Conservation (phyloP, 2,113 vertebrate species). For the Cephalopholis sonnerati region DNA sequence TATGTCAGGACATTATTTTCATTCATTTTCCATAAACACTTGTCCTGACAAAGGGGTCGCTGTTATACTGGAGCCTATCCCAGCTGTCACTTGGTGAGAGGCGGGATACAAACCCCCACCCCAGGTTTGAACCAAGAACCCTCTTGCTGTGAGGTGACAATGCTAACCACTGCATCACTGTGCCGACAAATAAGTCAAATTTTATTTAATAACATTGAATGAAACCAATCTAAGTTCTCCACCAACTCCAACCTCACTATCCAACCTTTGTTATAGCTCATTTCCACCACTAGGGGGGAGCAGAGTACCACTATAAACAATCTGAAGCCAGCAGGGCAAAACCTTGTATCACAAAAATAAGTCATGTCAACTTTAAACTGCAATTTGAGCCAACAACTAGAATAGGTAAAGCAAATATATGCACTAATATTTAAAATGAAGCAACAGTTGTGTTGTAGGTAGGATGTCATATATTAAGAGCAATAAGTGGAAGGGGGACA, state of each 20-base stretch:
- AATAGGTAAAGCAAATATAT: neutral
- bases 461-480: neutral
- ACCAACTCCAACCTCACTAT: neutral
- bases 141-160: too few relatives aligned
- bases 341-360: neutral
- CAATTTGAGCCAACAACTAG: neutral
- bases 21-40: too few relatives aligned
- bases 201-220: too few relatives aligned
- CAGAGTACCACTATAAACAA: constrained; percentile 24
- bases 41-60: too few relatives aligned
- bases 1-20: neutral
- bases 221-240: neutral
- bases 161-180: too few relatives aligned
- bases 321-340: neutral
- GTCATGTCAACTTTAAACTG: neutral
- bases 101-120: too few relatives aligned
- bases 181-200: too few relatives aligned
- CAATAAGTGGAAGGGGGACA: neutral
- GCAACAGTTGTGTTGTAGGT: neutral
- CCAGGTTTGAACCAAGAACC: too few relatives aligned
- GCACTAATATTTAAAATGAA: neutral
- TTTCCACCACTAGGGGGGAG: constrained; percentile 51
- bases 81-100: too few relatives aligned
- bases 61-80: too few relatives aligned
- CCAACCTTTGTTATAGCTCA: neutral